Conservation (phyloP, 2,797 vertebrate species). For the Podarcis lilfordi region DNA sequence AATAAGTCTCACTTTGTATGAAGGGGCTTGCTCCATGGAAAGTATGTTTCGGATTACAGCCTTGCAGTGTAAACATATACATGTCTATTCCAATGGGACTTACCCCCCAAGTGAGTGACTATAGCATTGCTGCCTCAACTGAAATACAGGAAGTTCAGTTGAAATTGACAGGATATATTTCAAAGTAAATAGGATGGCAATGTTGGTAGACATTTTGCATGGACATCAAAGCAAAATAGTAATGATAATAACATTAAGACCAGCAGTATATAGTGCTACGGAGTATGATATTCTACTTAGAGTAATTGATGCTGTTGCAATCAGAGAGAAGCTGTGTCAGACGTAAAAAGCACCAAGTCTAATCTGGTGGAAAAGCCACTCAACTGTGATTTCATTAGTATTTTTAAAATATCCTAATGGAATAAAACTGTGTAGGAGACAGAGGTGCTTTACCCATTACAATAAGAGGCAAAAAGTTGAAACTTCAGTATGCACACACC, state of each 20-base stretch:
- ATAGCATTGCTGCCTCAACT: neutral
- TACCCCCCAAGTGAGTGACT: neutral
- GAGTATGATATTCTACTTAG: neutral
- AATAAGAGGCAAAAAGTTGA: neutral
- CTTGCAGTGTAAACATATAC: neutral
- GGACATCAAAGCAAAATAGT: neutral
- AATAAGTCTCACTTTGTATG: no score
- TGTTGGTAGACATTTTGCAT: neutral
- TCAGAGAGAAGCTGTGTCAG: neutral
- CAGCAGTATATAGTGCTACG: neutral
- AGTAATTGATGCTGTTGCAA: neutral
- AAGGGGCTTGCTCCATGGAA: no score
- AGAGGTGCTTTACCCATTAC: neutral
- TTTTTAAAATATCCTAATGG: neutral
- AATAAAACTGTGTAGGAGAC: neutral
- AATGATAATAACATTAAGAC: neutral
- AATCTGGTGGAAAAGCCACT: neutral
- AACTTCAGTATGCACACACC: neutral
- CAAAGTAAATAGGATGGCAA: constrained; percentile 1
- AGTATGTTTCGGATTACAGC: neutral
- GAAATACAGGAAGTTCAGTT: constrained; percentile 1
- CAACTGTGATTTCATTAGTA: neutral
- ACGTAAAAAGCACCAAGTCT: neutral
- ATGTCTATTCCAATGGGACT: neutral
- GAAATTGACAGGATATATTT: constrained; percentile 13